Conservation (phyloP, 2,888 invertebrate genomes). For the Lepidocyrtoides sp. region DNA sequence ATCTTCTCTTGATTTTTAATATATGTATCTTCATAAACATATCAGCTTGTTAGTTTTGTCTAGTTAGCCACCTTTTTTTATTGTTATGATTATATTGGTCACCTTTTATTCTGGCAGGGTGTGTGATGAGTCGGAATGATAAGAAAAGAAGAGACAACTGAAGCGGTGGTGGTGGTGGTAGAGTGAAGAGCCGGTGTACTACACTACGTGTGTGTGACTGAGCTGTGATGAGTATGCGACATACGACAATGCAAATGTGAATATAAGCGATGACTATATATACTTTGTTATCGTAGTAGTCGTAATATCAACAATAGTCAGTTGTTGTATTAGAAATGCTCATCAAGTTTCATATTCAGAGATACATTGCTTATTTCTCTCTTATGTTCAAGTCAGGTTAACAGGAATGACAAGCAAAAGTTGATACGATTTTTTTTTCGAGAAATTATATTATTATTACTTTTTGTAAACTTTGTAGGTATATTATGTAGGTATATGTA, state of each 20-base stretch:
- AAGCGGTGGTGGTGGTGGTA: neutral
- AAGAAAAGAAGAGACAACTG: constrained; percentile 59
- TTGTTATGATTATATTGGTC: constrained; percentile 78
- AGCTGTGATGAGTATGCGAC: constrained; percentile 19
- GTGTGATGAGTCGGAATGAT: constrained; percentile 73
- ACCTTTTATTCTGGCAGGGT: constrained; percentile 75
- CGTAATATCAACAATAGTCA: too few relatives aligned
- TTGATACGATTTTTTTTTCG: constrained; percentile 34
- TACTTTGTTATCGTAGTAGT: too few relatives aligned
- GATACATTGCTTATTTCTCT: neutral
- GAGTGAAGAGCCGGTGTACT: constrained; percentile 20
- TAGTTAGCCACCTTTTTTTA: constrained; percentile 64
- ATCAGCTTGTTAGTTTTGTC: constrained; percentile 67
- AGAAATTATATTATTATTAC: constrained; percentile 47
- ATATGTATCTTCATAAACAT: neutral
- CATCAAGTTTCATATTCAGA: neutral
- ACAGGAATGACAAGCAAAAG: neutral
- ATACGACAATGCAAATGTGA: neutral
- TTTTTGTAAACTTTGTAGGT: constrained; percentile 20
- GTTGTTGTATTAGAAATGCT: neutral
- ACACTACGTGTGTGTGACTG: constrained; percentile 20
- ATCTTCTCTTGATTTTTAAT: neutral
- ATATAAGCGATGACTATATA: neutral
- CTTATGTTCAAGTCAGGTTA: neutral
- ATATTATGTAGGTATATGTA: neutral